Conservation (phyloP, 2,888 invertebrate species). For the Eilema caniola region DNA sequence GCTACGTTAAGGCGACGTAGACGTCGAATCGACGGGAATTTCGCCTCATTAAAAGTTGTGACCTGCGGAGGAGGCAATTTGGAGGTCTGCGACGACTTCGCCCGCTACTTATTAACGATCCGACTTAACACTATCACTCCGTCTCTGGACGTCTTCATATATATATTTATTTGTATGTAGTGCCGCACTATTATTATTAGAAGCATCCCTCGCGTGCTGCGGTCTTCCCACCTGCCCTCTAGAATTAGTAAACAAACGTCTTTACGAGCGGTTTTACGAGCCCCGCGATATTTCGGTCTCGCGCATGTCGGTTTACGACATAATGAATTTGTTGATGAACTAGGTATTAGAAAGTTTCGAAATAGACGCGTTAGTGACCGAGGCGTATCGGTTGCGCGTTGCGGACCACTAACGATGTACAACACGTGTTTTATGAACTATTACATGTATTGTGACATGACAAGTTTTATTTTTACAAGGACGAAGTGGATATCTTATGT, state of each 20-base stretch:
- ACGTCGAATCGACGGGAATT: constrained; percentile 82
- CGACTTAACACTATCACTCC: constrained; percentile 76
- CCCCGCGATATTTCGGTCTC: constrained; percentile 86
- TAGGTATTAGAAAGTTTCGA: constrained; percentile 85
- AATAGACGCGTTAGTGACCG: constrained; percentile 83
- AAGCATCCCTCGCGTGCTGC: constrained; percentile 76
- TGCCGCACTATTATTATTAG: constrained; percentile 73
- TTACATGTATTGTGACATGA: constrained; percentile 44
- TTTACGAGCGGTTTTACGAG: constrained; percentile 86
- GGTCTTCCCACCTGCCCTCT: constrained; percentile 83
- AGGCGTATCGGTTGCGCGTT: constrained; percentile 54
- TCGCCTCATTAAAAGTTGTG: constrained; percentile 87
- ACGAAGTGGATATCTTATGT: background rate
- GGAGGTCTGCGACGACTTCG: constrained; percentile 75
- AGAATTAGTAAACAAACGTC: constrained; percentile 87
- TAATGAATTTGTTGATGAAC: constrained; percentile 87
- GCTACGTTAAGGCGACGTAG: constrained; percentile 84
- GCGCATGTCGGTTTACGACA: constrained; percentile 85
- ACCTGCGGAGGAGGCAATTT: constrained; percentile 85
- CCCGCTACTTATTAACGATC: constrained; percentile 79
- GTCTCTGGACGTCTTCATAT: constrained; percentile 51
- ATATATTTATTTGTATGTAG: constrained; percentile 54
- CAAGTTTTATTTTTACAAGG: constrained; percentile 17
- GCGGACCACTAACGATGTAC: constrained; percentile 30
- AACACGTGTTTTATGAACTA: constrained; percentile 54